Evolutionary conservation across 2,888 invertebrate genomes (phyloP).

Genomic region (Dusona sp.): DNA sequence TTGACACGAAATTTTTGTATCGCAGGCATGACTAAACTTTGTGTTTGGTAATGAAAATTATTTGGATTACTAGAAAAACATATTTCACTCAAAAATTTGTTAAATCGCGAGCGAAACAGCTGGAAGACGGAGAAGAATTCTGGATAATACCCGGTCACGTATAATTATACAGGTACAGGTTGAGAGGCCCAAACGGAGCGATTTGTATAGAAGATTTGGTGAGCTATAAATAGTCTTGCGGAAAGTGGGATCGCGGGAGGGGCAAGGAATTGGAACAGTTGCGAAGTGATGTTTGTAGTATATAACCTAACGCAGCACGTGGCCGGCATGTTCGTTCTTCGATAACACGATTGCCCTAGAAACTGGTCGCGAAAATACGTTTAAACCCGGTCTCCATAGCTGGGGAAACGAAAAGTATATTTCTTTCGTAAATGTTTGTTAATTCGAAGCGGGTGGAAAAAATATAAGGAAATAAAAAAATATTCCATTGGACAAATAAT

Average conservation of each 20-base stretch:
- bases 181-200: background rate
- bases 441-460: background rate
- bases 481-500: constrained; percentile 16
- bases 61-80: background rate
- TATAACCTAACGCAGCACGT: constrained; percentile 48
- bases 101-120: background rate
- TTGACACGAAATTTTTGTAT: background rate
- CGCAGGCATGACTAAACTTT: background rate
- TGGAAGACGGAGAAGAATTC: background rate
- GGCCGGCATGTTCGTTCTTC: constrained; percentile 30
- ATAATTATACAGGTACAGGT: background rate
- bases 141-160: background rate
- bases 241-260: constrained; percentile 19
- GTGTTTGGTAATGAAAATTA: no score
- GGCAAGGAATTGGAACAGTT: constrained; percentile 55
- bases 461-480: background rate
- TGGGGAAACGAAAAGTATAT: background rate
- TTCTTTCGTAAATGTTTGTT: background rate
- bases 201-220: constrained; percentile 20
- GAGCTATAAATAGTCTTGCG: constrained; percentile 44
- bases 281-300: constrained; percentile 46
- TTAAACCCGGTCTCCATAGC: background rate
- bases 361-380: background rate
- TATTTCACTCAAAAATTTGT: background rate
- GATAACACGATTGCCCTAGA: constrained; percentile 29